Evolutionary conservation across 2,888 invertebrate genomes (phyloP).

Genomic region (Icerya purchasi): DNA sequence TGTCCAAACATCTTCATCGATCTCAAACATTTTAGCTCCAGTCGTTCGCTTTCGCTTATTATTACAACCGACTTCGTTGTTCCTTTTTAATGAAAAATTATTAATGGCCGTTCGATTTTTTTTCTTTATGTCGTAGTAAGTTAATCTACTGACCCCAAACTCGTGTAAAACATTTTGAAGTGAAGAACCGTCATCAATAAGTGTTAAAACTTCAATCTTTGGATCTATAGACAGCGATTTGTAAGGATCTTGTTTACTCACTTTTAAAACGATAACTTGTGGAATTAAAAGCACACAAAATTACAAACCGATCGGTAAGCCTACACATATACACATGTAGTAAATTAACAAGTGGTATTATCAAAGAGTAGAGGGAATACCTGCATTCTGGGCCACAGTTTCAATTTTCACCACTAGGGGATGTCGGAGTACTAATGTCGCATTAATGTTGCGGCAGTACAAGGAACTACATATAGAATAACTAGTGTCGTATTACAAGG

Average conservation of each 20-base stretch:
- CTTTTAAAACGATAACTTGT: not conserved
- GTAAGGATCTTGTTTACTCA: not conserved
- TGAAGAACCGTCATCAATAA: not conserved
- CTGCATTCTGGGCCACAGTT: too few species aligned
- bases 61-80: not conserved
- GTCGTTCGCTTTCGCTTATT: too few species aligned
- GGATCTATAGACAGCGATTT: too few species aligned
- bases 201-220: not conserved
- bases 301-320: not conserved
- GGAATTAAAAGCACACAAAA: not conserved
- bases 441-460: too few species aligned
- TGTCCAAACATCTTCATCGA: too few species aligned
- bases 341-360: not conserved
- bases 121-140: not conserved
- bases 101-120: not conserved
- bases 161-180: not conserved
- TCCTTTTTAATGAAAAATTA: not conserved
- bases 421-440: too few species aligned
- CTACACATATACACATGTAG: not conserved
- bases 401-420: too few species aligned
- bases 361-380: too few species aligned
- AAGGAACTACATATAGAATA: too few species aligned
- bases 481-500: too few species aligned
- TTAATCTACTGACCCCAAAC: not conserved
- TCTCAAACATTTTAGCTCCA: too few species aligned